phyloP scores from a whole-genome alignment of 2,113 vertebrate genomes.

The Scophthalmus maximus region DNA sequence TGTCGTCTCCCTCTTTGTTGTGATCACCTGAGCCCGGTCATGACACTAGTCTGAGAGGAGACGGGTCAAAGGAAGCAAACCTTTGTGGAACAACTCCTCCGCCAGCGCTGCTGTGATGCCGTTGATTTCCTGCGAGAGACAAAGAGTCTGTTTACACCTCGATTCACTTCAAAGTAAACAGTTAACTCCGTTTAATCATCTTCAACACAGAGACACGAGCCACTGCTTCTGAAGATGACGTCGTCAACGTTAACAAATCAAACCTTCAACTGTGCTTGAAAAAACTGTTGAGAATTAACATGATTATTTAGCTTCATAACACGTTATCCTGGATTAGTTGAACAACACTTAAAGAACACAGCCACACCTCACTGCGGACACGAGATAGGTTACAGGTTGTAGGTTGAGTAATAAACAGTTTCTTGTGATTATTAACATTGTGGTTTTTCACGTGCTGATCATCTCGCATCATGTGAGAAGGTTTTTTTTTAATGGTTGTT shows the following conservation, averaged over 20 bases:
- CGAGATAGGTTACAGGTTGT: too few relatives aligned
- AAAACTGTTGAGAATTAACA: too few relatives aligned
- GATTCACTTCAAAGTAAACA: neutral
- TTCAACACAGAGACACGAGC: too few relatives aligned
- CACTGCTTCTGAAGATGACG: neutral
- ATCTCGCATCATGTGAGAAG: slow-evolving; percentile 23
- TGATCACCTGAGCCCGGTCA: too few relatives aligned
- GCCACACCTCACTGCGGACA: too few relatives aligned
- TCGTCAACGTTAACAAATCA: neutral
- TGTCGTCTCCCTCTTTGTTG: too few relatives aligned
- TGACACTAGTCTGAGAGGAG: too few relatives aligned
- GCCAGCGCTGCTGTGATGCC: slow-evolving; percentile 94
- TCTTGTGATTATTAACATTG: neutral
- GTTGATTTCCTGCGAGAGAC: slow-evolving; percentile 89
- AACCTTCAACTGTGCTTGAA: neutral
- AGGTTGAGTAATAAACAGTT: neutral
- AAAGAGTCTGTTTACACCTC: neutral
- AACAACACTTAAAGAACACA: too few relatives aligned
- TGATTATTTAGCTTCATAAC: too few relatives aligned
- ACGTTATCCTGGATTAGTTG: too few relatives aligned
- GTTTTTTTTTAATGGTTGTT: neutral
- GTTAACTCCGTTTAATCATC: neutral
- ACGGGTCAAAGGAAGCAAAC: slow-evolving; percentile 71
- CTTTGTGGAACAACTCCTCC: slow-evolving; percentile 95
- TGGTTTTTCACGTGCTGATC: slow-evolving; percentile 13